Evolutionary conservation across 2,113 vertebrate species (phyloP).

Genomic region (Rhinoderma darwinii): DNA sequence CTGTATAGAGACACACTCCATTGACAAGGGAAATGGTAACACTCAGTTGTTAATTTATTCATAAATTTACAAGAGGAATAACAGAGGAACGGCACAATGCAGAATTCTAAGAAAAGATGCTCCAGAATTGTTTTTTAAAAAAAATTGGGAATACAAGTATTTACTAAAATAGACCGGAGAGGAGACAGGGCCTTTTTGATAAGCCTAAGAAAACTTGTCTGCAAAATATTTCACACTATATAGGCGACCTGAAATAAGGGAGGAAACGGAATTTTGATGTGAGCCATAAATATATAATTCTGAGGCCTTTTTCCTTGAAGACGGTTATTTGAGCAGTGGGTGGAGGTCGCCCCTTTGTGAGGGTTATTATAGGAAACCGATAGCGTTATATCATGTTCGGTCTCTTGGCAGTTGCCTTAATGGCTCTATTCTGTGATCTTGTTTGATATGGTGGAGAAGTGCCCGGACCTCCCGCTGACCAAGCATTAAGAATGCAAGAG

Average conservation of each 20-base stretch:
- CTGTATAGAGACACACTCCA: no score
- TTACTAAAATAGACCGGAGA: neutral
- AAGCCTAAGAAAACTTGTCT: neutral
- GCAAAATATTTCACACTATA: neutral
- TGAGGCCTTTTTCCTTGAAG: neutral
- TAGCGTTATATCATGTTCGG: slow-evolving; percentile 45
- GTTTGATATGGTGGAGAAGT: slow-evolving; percentile 64
- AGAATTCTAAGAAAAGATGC: neutral
- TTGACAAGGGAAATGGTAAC: no score
- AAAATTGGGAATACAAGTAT: neutral
- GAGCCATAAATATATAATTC: neutral
- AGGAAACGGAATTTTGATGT: no score
- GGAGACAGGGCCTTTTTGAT: no score
- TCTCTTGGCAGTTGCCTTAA: slow-evolving; percentile 61
- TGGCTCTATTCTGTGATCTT: slow-evolving; percentile 58
- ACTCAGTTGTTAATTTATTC: neutral
- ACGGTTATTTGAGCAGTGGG: slow-evolving; percentile 37
- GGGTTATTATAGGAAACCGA: slow-evolving; percentile 54
- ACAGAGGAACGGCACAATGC: no score
- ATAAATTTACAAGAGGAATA: neutral
- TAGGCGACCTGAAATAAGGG: neutral
- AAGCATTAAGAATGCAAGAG: slow-evolving; percentile 64
- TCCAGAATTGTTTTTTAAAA: neutral
- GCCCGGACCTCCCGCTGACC: slow-evolving; percentile 61
- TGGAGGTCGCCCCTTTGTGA: neutral